Base-by-base conservation (phyloP, 2,113 vertebrate genomes). In the Tragelaphus scriptus region DNA sequence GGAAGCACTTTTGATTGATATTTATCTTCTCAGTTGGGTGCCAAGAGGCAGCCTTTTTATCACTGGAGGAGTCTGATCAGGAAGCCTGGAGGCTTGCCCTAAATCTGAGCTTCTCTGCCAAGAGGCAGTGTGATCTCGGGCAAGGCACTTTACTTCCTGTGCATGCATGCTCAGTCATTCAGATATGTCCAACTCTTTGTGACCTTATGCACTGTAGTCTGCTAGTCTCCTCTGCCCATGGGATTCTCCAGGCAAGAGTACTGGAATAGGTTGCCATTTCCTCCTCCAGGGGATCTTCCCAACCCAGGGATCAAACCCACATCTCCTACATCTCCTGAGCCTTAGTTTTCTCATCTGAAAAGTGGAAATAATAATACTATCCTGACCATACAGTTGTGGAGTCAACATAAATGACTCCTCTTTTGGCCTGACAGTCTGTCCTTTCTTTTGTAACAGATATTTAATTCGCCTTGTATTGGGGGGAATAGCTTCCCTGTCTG, bases 281-380 rank as follows among this genome's bases (percentile, higher is more conserved):
- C 71, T 44, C 68, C 36, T 44, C 68, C 68, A 40, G 36, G 21
- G 21, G 71, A 44, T 25, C 21, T 44, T 75, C 19, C 36, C 36
- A 2, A 75, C 71, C n/a, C 36, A 25, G 21, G 21, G 36, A 25
- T 75, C 0, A 0, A 44, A 75, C 36, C 71, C 28, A 40, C 71
- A 44, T 75, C 71, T 75, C 65, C 65, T 71, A 17, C 2, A 0
- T 71, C 65, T 71, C 71, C 71, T 32, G 53, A 95, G 21, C 88
- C 49, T 96, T 80, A 49, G 49, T 71, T 88, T 94, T 90, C 88
- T 97, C 79, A 36, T 91, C 59, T 93, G 77, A 85, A 94, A 90
- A 85, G 23, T 19, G 14, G 17, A 79, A 58, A 28, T 91, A 59
- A 30, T 75, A 89, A 36, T 65, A 32, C 7, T 61, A 16, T 65